Evolutionary conservation across 2,113 vertebrate species (phyloP).

Genomic region (Epinephelus lanceolatus): DNA sequence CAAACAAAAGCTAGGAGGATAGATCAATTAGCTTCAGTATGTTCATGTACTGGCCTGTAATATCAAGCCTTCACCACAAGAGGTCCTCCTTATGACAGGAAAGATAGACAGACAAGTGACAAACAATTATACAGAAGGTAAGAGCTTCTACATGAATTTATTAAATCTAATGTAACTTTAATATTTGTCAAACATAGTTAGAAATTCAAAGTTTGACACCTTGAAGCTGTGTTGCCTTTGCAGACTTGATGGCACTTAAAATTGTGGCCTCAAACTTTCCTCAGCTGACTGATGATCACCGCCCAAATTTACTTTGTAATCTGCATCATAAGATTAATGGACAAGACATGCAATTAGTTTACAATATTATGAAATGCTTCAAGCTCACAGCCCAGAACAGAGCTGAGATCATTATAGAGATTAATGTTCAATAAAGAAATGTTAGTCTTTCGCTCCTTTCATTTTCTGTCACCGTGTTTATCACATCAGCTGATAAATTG

Average conservation of each 20-base stretch:
- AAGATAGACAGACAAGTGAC: neutral
- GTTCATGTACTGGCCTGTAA: slow-evolving; percentile 27
- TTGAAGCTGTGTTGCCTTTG: neutral
- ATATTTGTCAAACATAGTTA: neutral
- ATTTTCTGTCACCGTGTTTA: neutral
- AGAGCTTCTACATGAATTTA: neutral
- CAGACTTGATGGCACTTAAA: neutral
- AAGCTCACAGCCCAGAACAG: neutral
- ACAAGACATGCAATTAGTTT: neutral
- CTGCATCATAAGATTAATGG: slow-evolving; percentile 19
- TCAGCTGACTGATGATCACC: neutral
- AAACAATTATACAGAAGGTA: neutral
- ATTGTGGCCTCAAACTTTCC: neutral
- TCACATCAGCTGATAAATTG: neutral
- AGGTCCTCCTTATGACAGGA: slow-evolving; percentile 25
- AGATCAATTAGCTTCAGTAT: neutral
- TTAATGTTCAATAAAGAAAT: neutral
- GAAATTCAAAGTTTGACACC: neutral
- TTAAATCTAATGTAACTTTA: neutral
- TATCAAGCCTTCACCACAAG: slow-evolving; percentile 39
- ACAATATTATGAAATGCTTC: slow-evolving; percentile 8
- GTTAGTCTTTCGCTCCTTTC: too few species aligned
- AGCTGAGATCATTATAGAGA: neutral
- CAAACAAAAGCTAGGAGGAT: too few species aligned
- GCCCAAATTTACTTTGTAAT: neutral